These are phyloP conservation scores for Petrosia ficiformis DNA, from an alignment of 37 sponge, comb jelly and placozoan species.

Conservation along the genomic window DNA sequence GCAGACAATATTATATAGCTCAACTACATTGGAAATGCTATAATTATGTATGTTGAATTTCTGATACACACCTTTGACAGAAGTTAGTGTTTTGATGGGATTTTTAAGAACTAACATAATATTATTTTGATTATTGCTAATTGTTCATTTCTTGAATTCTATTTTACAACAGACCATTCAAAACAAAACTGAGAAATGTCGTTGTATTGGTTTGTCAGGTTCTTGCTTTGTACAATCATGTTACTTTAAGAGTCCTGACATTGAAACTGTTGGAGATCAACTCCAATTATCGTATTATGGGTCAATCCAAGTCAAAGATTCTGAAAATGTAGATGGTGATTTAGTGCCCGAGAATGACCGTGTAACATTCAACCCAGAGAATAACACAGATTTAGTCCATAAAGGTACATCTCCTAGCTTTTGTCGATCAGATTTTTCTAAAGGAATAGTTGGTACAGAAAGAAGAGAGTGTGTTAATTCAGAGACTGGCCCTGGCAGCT, in stretches of 20 bases:
- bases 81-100: too few relatives aligned
- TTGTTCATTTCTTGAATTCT: background rate
- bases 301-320: constrained; percentile 18
- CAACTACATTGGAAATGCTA: too few relatives aligned
- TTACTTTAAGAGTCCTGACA: constrained; percentile 7
- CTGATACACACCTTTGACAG: too few relatives aligned
- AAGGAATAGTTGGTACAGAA: constrained; percentile 25
- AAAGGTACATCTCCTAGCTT: constrained; percentile 32
- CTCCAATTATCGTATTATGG: constrained; percentile 18
- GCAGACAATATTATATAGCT: too few relatives aligned
- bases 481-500: background rate
- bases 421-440: background rate
- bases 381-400: constrained; percentile 11
- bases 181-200: constrained; percentile 3
- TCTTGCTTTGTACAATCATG: constrained; percentile 66
- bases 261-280: constrained; percentile 25
- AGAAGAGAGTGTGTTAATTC: constrained; percentile 14
- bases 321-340: background rate
- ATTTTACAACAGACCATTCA: constrained; percentile 1
- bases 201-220: constrained; percentile 65
- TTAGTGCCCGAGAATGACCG: background rate
- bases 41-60: too few relatives aligned
- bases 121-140: too few relatives aligned
- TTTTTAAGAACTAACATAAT: too few relatives aligned
- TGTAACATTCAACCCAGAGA: background rate